A percentile compares a stretch with the other conserved stretches of the same genome.
These are phyloP conservation scores for Nowickia ferox DNA, from an alignment of 2,888 invertebrate genomes.

Conservation along the genomic window DNA sequence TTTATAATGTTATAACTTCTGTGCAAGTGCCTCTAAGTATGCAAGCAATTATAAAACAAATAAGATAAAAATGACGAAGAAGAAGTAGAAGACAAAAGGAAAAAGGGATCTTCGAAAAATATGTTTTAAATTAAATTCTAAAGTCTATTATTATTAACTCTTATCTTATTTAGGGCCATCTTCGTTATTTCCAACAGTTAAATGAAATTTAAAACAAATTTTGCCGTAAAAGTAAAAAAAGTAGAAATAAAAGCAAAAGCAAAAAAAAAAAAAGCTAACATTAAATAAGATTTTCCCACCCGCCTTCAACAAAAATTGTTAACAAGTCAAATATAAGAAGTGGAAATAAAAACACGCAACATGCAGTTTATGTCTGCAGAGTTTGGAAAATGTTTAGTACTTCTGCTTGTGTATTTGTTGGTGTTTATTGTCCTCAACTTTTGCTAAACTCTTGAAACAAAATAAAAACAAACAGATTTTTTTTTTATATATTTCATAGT, in stretches of 20 bases:
- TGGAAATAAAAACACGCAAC: constrained; percentile 44
- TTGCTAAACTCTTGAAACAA: background rate
- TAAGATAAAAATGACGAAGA: background rate
- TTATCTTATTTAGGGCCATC: constrained; percentile 41
- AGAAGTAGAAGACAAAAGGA: background rate
- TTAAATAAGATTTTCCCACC: background rate
- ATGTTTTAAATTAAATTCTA: background rate
- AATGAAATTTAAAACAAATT: constrained; percentile 21
- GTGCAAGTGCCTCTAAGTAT: constrained; percentile 61
- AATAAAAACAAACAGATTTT: background rate
- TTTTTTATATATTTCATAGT: constrained; percentile 18
- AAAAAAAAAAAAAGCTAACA: constrained; percentile 19
- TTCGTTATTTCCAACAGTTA: constrained; percentile 21
- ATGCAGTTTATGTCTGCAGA: constrained; percentile 39
- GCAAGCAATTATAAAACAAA: constrained; percentile 68
- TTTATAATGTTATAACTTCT: constrained; percentile 24
- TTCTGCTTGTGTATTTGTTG: constrained; percentile 7
- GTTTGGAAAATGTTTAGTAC: constrained; percentile 6
- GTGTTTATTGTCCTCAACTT: constrained; percentile 41
- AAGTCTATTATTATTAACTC: constrained; percentile 20
- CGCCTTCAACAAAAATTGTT: constrained; percentile 6
- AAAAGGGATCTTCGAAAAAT: background rate
- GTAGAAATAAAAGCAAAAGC: background rate
- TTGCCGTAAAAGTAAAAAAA: background rate
- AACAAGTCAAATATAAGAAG: constrained; percentile 43